Evolutionary conservation across 2,888 invertebrate species (phyloP).

Genomic region (Drosophila ezoana): DNA sequence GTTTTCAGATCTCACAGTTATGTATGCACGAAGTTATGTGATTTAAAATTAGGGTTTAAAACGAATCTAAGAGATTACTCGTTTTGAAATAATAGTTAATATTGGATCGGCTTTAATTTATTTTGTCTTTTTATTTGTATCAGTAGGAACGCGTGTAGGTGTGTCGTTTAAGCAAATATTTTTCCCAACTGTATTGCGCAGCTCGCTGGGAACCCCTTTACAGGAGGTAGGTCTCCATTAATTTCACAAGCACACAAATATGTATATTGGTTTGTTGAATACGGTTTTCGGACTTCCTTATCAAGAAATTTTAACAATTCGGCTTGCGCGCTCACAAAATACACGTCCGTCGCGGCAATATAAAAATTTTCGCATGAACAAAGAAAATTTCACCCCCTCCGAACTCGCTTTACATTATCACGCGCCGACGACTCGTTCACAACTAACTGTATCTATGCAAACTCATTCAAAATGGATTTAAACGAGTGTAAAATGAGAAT

Average conservation of each 20-base stretch:
- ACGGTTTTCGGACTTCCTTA: constrained; percentile 13
- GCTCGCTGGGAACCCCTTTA: constrained; percentile 5
- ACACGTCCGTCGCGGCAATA: constrained; percentile 25
- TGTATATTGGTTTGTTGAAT: constrained; percentile 8
- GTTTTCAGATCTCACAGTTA: constrained; percentile 31
- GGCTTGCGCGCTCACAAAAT: constrained; percentile 11
- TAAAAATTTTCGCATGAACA: constrained; percentile 35
- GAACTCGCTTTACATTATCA: background rate
- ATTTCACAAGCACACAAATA: constrained; percentile 8
- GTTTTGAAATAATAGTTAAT: constrained; percentile 3
- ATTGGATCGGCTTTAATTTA: constrained; percentile 4
- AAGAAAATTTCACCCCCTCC: constrained; percentile 7
- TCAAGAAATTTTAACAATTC: constrained; percentile 18
- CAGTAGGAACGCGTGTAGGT: constrained; percentile 39
- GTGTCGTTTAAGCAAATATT: constrained; percentile 47
- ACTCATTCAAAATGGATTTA: constrained; percentile 18
- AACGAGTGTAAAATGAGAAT: constrained; percentile 17
- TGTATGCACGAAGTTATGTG: constrained; percentile 3
- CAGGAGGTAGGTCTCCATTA: constrained; percentile 4
- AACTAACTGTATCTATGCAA: constrained; percentile 50
- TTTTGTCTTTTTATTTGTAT: constrained; percentile 26
- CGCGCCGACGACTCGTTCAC: constrained; percentile 49
- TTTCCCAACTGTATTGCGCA: constrained; percentile 38
- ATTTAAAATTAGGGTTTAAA: background rate
- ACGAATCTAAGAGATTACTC: background rate